Evolutionary conservation across 2,797 vertebrate species (phyloP).

Genomic region (Hippopotamyrus pictus): DNA sequence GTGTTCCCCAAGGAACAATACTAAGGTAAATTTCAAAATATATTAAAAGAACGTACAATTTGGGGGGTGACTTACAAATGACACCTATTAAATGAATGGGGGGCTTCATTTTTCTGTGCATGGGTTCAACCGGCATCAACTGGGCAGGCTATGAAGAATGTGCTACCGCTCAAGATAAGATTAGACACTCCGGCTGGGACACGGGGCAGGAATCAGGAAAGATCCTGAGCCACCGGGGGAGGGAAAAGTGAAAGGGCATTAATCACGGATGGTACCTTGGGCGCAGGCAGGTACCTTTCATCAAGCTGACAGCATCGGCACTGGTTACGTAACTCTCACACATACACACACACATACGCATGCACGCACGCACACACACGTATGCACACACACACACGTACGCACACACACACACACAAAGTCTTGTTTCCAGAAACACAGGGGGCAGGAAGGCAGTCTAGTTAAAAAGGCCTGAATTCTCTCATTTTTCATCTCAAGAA

Average conservation of each 20-base stretch:
- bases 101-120: background rate
- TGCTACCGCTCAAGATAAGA: constrained; percentile 23
- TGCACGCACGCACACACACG: background rate
- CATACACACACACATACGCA: background rate
- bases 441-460: background rate
- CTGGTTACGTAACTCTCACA: background rate
- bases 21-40: background rate
- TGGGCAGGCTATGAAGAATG: background rate
- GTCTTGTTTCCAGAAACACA: background rate
- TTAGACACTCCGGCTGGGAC: constrained; percentile 30
- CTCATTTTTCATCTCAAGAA: background rate
- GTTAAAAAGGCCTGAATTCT: background rate
- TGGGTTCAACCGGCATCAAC: background rate
- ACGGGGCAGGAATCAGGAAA: constrained; percentile 33
- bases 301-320: constrained; percentile 2
- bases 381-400: background rate
- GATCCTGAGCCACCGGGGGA: constrained; percentile 27
- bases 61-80: background rate
- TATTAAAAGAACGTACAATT: background rate
- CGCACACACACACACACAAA: background rate
- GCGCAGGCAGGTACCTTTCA: constrained; percentile 43
- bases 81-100: background rate
- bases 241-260: constrained; percentile 53
- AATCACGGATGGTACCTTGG: constrained; percentile 56
- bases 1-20: background rate